A percentile compares a stretch with the other conserved stretches of the same genome.
These are phyloP conservation scores for Dicrurus megarhynchus DNA, from an alignment of 2,113 vertebrate genomes.

Conservation along the genomic window DNA sequence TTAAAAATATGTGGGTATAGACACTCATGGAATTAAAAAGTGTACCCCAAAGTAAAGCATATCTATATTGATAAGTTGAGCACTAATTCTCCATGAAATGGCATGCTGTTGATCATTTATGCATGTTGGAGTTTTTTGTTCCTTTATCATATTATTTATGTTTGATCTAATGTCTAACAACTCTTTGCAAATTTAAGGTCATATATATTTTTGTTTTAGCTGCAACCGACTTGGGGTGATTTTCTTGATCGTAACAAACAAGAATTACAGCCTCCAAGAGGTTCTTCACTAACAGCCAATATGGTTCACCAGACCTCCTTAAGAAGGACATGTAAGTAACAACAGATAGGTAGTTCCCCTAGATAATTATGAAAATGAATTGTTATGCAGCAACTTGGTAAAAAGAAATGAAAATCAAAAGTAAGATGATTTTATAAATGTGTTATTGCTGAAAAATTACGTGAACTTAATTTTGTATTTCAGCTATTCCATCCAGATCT, in stretches of 20 bases:
- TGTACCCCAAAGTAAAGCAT: background rate
- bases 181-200: background rate
- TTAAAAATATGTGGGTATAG: background rate
- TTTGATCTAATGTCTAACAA: background rate
- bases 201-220: conserved; percentile 35
- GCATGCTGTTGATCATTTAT: background rate
- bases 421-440: conserved; percentile 7
- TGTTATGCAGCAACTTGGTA: background rate
- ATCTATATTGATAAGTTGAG: background rate
- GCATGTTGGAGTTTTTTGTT: background rate
- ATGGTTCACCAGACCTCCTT: conserved; percentile 75
- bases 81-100: background rate
- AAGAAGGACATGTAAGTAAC: conserved; percentile 84
- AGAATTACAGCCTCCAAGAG: conserved; percentile 74
- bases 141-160: background rate
- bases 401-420: conserved; percentile 21
- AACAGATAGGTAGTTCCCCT: background rate
- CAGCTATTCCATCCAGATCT: conserved; percentile 89
- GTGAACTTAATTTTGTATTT: conserved; percentile 67
- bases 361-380: background rate
- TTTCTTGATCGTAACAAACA: conserved; percentile 85
- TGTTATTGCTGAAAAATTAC: conserved; percentile 49
- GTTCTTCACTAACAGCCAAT: conserved; percentile 65
- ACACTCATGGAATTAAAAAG: background rate
- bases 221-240: conserved; percentile 87